Base-by-base conservation (phyloP, 2,888 invertebrate species). In the Helobdella robusta region DNA sequence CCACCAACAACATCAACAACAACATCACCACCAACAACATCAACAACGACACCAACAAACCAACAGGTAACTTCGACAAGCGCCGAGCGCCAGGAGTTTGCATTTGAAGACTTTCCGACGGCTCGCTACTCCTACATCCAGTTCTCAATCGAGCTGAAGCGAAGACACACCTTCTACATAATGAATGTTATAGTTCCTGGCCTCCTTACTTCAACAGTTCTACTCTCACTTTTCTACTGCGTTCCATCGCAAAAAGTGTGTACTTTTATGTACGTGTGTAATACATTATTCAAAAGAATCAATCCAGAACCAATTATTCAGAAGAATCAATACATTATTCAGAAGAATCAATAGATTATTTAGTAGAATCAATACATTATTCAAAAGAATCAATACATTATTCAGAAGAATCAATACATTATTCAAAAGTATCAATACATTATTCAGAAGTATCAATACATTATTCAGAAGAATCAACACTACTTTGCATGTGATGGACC, bases 171-270 rank as follows among this genome's bases (percentile, higher is more conserved):
- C n/a, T 72, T 72, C 66, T 72, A 72, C 66, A 70, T 72, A 64
- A 70, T 72, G 70, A 72, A 72, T 59, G 71, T 72, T 60, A 72
- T 72, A 8, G 64, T 72, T 44, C 72, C 72, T 18, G 71, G 72
- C 11, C 70, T 72, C 25, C 65, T 72, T 25, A 71, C 71, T 2
- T 72, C 72, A 23, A 69, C 70, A 15, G 70, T 72, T 11, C 65
- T 72, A 4, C 68, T 72, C 30, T 68, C 67, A n/a, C 70, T 72
- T 44, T 72, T 72, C 70, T 72, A 70, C 68, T 72, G 71, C 62
- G 70, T 72, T 11, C 72, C 72, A 18, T 60, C 65, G 23, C 70
- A 71, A 56, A 71, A 69, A 52, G n/a, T n/a, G n/a, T n/a, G n/a
- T n/a, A n/a, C n/a, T n/a, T n/a, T n/a, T n/a, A n/a, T 44, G 18